Evolutionary conservation across 35 echinoderm and acorn worm genomes (phyloP).

Genomic region (Chiridota heheva): DNA sequence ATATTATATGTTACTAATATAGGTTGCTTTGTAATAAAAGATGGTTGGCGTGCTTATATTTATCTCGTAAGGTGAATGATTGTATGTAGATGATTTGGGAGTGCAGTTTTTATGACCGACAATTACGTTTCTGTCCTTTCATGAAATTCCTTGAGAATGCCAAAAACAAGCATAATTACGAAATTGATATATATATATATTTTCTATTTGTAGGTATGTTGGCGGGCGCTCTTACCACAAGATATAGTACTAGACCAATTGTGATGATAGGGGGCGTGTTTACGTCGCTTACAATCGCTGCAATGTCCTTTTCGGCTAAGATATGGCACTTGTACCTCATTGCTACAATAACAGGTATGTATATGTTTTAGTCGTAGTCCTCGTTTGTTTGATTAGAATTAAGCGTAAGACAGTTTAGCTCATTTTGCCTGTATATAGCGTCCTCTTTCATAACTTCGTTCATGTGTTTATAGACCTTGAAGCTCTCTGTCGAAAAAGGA

Average conservation of each 20-base stretch:
- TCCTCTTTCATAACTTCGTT: not conserved
- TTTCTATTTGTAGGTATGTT: not conserved
- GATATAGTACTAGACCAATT: conserved; percentile 35
- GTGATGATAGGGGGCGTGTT: conserved; percentile 17
- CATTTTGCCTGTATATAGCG: not conserved
- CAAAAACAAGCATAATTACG: too few species aligned
- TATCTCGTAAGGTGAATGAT: too few species aligned
- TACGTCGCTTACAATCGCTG: not conserved
- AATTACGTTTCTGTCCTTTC: too few species aligned
- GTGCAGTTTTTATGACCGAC: too few species aligned
- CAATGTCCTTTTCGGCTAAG: not conserved
- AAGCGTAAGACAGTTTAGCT: not conserved
- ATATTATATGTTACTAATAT: too few species aligned
- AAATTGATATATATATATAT: too few species aligned
- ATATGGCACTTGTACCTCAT: conserved; percentile 33
- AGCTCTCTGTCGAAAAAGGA: not conserved
- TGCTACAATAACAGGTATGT: conserved; percentile 19
- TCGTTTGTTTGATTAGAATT: not conserved
- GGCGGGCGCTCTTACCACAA: conserved; percentile 27
- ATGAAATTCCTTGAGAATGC: too few species aligned
- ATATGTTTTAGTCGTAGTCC: not conserved
- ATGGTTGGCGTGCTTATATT: too few species aligned
- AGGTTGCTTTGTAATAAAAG: too few species aligned
- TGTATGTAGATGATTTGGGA: too few species aligned
- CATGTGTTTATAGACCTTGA: not conserved